Conservation (phyloP, 2,797 vertebrate genomes). For the Sebastes matsubarae region DNA sequence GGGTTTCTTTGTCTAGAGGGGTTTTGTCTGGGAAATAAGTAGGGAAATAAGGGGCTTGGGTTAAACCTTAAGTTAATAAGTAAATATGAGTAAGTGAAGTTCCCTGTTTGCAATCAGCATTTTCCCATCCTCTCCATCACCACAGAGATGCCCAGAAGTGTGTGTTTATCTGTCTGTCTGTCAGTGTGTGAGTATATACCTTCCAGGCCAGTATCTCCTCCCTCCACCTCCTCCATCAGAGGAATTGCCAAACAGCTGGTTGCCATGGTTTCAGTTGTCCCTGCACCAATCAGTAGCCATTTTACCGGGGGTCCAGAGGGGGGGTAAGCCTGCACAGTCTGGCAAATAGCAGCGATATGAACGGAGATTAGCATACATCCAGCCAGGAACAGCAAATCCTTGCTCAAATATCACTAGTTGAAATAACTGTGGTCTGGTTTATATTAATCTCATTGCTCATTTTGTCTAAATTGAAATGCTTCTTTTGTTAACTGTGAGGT, state of each 20-base stretch:
- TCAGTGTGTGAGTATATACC: slow-evolving; percentile 35
- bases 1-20: slow-evolving; percentile 9
- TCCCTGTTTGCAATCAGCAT: background rate
- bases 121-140: background rate
- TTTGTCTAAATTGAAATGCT: background rate
- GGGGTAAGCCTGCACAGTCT: slow-evolving; percentile 38
- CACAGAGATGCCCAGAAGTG: background rate
- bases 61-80: background rate
- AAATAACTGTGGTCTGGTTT: slow-evolving; percentile 5
- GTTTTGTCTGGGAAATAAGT: background rate
- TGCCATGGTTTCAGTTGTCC: slow-evolving; percentile 70
- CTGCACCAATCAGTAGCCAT: slow-evolving; percentile 56
- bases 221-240: slow-evolving; percentile 45
- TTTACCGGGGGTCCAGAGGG: slow-evolving; percentile 49
- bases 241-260: slow-evolving; percentile 77
- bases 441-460: background rate
- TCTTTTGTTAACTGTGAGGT: background rate
- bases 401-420: slow-evolving; percentile 39
- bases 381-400: slow-evolving; percentile 45
- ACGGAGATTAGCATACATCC: slow-evolving; percentile 64
- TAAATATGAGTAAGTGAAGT: background rate
- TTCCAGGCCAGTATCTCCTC: slow-evolving; percentile 41
- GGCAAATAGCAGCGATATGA: slow-evolving; percentile 54
- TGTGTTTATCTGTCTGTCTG: slow-evolving; percentile 22
- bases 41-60: background rate